Percentiles rank a stretch among this genome's conserved stretches.
Conservation (phyloP, 2,888 invertebrate species). For the Microplitis deprimator region DNA sequence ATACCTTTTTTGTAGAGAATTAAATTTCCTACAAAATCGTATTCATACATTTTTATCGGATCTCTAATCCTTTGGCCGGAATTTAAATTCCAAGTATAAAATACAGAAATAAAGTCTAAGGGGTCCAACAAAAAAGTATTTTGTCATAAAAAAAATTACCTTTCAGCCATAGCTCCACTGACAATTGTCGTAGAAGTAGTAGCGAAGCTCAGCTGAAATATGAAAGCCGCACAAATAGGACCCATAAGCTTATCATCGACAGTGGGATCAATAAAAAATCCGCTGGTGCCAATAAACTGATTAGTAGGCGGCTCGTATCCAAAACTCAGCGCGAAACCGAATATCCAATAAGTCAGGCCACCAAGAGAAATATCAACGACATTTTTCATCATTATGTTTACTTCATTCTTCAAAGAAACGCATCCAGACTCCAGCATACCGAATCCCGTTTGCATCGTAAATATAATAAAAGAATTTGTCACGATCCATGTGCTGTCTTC, state of each 20-base stretch:
- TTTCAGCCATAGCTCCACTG: constrained; percentile 95
- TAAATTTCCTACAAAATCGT: too few species aligned
- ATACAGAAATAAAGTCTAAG: too few species aligned
- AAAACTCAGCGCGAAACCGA: constrained; percentile 93
- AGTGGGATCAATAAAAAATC: constrained; percentile 83
- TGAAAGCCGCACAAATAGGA: constrained; percentile 87
- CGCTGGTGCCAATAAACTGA: constrained; percentile 87
- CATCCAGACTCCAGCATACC: constrained; percentile 95
- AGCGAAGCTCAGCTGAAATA: constrained; percentile 92
- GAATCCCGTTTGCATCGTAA: constrained; percentile 96
- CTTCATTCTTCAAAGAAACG: constrained; percentile 93
- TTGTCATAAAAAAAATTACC: constrained; percentile 72
- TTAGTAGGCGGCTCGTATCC: constrained; percentile 83
- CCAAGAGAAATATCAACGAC: constrained; percentile 93
- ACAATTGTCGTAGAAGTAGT: constrained; percentile 93
- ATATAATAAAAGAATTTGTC: constrained; percentile 90
- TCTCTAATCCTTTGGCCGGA: too few species aligned
- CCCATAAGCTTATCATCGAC: constrained; percentile 86
- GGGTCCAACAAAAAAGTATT: too few species aligned
- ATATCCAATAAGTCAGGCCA: constrained; percentile 94
- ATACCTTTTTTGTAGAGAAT: too few species aligned
- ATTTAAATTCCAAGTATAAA: too few species aligned
- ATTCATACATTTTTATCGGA: too few species aligned
- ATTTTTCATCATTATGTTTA: constrained; percentile 98
- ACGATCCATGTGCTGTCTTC: constrained; percentile 93